Base-by-base conservation (phyloP, 1,140 invertebrate genomes). In the Drosophila bifasciata region DNA sequence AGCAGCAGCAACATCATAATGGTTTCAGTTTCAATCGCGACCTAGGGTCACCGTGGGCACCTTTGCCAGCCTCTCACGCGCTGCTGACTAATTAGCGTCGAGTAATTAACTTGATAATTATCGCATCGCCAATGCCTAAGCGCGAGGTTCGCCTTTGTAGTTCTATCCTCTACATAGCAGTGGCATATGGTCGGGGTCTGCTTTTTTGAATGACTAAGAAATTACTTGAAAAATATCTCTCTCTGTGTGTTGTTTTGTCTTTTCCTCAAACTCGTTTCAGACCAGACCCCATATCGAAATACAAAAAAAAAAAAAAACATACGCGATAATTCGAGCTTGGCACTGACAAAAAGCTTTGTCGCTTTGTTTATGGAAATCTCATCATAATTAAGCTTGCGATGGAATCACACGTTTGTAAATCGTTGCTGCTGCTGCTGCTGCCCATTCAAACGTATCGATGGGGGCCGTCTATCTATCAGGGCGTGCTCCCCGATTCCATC, bases 21-120 rank as follows among this genome's bases (percentile, higher is more conserved):
- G 19, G 60, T 19, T 49, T 21, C 16, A 45, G 21, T 15, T 44
- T 32, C 32, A 28, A 17, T 16, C 50, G 40, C 69, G 70, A 74
- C 70, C 70, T 74, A 74, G 70, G 70, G 57, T 64, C 57, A 36
- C 36, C 58, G 28, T 16, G 5, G n/a, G 9, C 43, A 15, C 25
- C 4, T 9, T 15, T 21, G 44, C 44, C 19, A 8, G 19, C 25
- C 55, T 56, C 36, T 23, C 41, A 16, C 41, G 45, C 61, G 28
- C 70, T 74, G 59, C 70, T 73, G 69, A 74, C 69, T 74, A 74
- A 74, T 74, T 74, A 74, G 45, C 55, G 70, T 64, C 13, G 69
- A 64, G 70, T 64, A 74, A 73, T 73, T 74, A 74, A 57, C 69
- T 74, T 64, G 70, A 74, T 74, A 74, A 74, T 73, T 74, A 74